Evolutionary conservation across 2,797 vertebrate genomes (phyloP).

Genomic region (Semaprochilodus insignis): DNA sequence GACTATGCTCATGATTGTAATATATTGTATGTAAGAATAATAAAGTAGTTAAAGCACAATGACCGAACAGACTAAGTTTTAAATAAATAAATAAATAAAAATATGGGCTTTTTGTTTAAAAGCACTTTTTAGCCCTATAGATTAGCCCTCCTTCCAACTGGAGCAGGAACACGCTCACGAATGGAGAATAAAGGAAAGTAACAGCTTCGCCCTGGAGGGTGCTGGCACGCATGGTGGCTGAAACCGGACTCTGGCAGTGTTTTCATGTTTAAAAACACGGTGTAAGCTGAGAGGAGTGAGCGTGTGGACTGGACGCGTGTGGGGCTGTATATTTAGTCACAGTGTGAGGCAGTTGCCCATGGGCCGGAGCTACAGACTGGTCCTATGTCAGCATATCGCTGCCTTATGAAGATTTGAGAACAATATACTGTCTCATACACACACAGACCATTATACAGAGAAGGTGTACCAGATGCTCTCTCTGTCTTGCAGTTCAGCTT

Average conservation of each 20-base stretch:
- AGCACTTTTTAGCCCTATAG: too few relatives aligned
- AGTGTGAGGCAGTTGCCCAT: conserved; percentile 63
- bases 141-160: neutral
- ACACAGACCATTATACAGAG: neutral
- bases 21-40: too few relatives aligned
- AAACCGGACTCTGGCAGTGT: conserved; percentile 60
- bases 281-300: conserved; percentile 65
- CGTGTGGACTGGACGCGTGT: conserved; percentile 49
- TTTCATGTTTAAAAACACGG: conserved; percentile 69
- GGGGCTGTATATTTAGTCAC: conserved; percentile 68
- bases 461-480: neutral
- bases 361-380: conserved; percentile 55
- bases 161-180: neutral
- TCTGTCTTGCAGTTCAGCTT: neutral
- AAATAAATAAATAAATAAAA: too few relatives aligned
- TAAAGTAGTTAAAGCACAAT: too few relatives aligned
- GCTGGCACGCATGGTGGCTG: neutral
- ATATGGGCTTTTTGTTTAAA: too few relatives aligned
- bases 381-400: conserved; percentile 57
- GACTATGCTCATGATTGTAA: too few relatives aligned
- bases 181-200: conserved; percentile 2
- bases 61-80: too few relatives aligned
- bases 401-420: conserved; percentile 20
- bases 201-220: conserved; percentile 36
- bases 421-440: neutral